These are phyloP conservation scores for Heliconius sara DNA, from an alignment of 2,888 invertebrate species.

Conservation along the genomic window DNA sequence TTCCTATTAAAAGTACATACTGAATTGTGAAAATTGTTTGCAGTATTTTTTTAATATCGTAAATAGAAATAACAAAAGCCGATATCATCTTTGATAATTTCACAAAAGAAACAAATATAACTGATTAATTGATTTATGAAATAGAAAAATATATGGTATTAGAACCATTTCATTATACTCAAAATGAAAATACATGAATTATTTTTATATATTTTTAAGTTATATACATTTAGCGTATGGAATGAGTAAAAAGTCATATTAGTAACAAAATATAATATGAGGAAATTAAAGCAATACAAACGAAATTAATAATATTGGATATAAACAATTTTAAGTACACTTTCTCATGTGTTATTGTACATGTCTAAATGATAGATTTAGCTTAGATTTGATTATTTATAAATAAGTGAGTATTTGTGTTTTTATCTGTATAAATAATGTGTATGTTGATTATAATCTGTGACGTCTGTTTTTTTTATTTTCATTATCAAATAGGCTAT, in stretches of 20 bases:
- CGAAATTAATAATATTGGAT: slow-evolving; percentile 1
- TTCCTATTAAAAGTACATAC: neutral
- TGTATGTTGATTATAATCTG: slow-evolving; percentile 17
- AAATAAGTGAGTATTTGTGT: slow-evolving; percentile 2
- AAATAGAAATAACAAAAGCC: no score
- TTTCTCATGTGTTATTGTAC: slow-evolving; percentile 2
- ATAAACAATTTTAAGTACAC: neutral
- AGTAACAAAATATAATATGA: neutral
- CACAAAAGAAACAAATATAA: no score
- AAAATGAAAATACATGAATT: no score
- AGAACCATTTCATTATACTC: no score
- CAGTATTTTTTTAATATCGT: no score
- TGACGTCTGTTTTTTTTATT: neutral
- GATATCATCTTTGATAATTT: no score
- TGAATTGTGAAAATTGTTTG: no score
- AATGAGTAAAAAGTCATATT: neutral
- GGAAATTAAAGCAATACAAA: slow-evolving; percentile 18
- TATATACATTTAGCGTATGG: neutral
- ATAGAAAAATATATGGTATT: no score
- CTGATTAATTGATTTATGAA: no score
- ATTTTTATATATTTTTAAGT: neutral
- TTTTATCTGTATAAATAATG: slow-evolving; percentile 11
- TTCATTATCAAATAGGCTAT: neutral
- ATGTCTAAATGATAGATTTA: neutral
- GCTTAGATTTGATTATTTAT: slow-evolving; percentile 6